These are phyloP conservation scores for Rhombomys opimus DNA, from an alignment of 2,113 vertebrate species.

Conservation along the genomic window DNA sequence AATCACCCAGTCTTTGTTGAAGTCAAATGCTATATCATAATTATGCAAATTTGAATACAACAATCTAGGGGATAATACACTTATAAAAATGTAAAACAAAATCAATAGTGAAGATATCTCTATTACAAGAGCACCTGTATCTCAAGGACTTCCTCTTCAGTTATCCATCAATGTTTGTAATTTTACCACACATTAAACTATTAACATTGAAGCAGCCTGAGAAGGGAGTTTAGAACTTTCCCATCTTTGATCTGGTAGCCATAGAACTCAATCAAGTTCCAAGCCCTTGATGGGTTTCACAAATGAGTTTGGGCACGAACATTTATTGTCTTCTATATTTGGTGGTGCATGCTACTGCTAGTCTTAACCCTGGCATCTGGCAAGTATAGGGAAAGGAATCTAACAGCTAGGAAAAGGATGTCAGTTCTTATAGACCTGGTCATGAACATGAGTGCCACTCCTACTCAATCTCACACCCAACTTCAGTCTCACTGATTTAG, in stretches of 20 bases:
- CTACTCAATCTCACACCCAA: not conserved
- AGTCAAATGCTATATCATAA: not conserved
- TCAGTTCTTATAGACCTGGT: not conserved
- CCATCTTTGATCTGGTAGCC: not conserved
- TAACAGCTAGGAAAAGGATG: not conserved
- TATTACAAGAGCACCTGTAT: not conserved
- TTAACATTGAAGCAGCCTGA: not conserved
- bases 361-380: not conserved
- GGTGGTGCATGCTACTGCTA: not conserved
- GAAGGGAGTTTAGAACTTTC: not conserved
- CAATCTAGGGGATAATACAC: not conserved
- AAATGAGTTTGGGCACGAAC: not conserved
- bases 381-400: not conserved
- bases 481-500: no score
- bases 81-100: constrained; percentile 36
- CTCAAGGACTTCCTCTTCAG: not conserved
- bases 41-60: constrained; percentile 21
- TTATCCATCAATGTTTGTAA: not conserved
- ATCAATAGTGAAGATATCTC: not conserved
- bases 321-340: not conserved
- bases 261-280: not conserved
- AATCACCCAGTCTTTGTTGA: constrained; percentile 9
- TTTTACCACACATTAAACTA: not conserved
- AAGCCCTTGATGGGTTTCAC: not conserved
- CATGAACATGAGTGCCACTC: not conserved